These are phyloP conservation scores for Platysternon megacephalum DNA, from an alignment of 2,113 vertebrate species.

Conservation along the genomic window DNA sequence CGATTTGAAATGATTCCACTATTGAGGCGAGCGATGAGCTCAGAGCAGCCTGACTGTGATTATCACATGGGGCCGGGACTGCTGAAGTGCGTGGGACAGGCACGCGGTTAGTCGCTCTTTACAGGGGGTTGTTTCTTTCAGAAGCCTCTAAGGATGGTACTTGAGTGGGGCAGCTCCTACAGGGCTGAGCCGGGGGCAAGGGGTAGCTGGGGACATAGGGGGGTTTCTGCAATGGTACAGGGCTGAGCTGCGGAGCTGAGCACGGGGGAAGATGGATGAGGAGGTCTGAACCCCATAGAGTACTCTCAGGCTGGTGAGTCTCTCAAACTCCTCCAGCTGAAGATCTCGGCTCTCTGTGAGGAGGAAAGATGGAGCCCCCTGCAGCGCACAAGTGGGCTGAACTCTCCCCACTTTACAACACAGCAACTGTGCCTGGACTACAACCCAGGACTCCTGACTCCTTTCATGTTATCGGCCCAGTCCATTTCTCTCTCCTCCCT, in stretches of 20 bases:
- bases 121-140: not conserved
- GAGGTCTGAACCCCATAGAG: no score
- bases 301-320: not conserved
- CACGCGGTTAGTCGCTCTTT: not conserved
- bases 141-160: not conserved
- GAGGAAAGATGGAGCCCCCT: not conserved
- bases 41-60: constrained; percentile 75
- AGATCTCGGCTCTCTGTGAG: not conserved
- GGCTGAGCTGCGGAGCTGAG: not conserved
- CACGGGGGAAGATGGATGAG: not conserved
- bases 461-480: not conserved
- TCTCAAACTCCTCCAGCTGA: not conserved
- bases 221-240: not conserved
- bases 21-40: constrained; percentile 83
- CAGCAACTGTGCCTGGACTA: not conserved
- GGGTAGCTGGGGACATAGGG: no score
- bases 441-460: not conserved
- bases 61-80: constrained; percentile 73
- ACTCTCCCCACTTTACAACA: not conserved
- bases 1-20: constrained; percentile 81
- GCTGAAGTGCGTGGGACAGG: accelerated
- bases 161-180: not conserved
- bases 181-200: no score
- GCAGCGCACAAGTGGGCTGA: not conserved
- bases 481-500: not conserved